Percentiles rank a stretch among this genome's conserved stretches.
phyloP scores from a whole-genome alignment of 1,140 invertebrate species.

The Aporrectodea caliginosa region DNA sequence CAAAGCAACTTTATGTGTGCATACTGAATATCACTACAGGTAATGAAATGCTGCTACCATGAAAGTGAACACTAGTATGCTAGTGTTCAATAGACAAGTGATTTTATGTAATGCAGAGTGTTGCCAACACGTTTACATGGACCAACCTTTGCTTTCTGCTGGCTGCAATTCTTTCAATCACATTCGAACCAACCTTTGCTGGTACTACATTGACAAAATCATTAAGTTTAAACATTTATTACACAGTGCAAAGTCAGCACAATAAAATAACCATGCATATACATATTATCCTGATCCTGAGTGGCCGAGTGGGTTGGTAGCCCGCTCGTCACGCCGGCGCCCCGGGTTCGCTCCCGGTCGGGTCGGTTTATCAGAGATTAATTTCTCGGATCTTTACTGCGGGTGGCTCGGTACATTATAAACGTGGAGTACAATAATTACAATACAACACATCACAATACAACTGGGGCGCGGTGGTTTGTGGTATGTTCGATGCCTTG shows the following conservation, averaged over 20 bases:
- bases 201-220: constrained; percentile 39
- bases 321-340: no score
- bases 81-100: no score
- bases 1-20: background rate
- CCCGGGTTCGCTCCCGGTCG: no score
- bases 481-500: no score
- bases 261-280: background rate
- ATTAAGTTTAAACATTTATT: background rate
- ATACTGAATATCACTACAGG: background rate
- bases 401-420: background rate
- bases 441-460: background rate
- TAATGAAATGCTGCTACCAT: no score
- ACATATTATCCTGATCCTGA: background rate
- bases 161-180: constrained; percentile 48
- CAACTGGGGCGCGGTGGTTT: no score
- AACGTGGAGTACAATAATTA: background rate
- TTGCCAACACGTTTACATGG: background rate
- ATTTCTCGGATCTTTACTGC: background rate
- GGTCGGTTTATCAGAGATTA: no score
- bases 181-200: constrained; percentile 45
- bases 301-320: no score
- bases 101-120: background rate
- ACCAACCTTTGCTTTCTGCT: constrained; percentile 46
- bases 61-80: no score
- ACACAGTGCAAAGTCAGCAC: background rate